A percentile compares a stretch with the other conserved stretches of the same genome.
Evolutionary conservation across 2,113 vertebrate species (phyloP).

Genomic region (Hipposideros armiger): DNA sequence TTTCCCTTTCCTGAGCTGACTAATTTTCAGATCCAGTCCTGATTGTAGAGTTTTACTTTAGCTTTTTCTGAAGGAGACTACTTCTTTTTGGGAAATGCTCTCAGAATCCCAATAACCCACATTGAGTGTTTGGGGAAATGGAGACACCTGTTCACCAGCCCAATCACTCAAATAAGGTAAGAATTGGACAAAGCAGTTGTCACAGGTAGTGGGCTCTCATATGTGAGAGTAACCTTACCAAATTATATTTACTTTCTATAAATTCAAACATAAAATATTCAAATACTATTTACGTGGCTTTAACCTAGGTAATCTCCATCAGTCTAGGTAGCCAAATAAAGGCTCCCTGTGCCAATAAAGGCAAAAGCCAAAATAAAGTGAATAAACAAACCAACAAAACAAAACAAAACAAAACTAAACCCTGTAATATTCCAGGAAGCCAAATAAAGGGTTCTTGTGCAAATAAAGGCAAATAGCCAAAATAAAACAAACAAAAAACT

Average conservation of each 20-base stretch:
- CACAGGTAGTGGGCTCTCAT: background rate
- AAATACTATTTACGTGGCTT: background rate
- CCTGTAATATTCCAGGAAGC: background rate
- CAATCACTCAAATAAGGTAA: background rate
- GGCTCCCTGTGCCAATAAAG: background rate
- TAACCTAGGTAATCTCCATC: background rate
- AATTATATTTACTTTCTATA: conserved; percentile 6
- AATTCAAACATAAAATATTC: background rate
- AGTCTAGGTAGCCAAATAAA: background rate
- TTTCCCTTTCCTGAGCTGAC: background rate
- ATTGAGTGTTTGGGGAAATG: background rate
- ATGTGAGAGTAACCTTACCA: background rate
- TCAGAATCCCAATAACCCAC: background rate
- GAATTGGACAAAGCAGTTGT: background rate
- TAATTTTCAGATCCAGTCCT: background rate
- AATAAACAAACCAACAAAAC: background rate
- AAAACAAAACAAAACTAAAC: background rate
- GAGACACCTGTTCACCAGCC: background rate
- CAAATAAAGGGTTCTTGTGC: conserved; percentile 1
- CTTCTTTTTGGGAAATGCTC: background rate
- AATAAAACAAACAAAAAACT: background rate
- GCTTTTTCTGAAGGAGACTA: background rate
- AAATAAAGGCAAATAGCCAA: background rate
- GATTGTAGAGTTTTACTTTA: background rate
- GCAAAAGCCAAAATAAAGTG: background rate